Base-by-base conservation (phyloP, 2,888 invertebrate species). In the Corythucha ciliata region DNA sequence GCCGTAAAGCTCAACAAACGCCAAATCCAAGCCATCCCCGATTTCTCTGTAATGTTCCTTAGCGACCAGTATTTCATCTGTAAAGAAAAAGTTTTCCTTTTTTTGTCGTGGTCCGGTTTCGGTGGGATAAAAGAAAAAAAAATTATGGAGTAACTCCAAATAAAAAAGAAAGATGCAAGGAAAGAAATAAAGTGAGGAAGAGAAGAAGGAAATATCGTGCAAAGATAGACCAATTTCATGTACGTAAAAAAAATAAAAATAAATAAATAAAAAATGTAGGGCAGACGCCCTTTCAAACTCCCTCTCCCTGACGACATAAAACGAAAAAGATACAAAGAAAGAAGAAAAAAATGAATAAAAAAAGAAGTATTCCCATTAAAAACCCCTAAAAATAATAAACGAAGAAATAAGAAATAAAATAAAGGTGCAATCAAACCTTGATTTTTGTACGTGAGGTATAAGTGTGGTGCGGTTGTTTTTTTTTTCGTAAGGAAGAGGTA, bases 1-100 rank as follows among this genome's bases (percentile, higher is more conserved):
- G 65, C 75, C 76, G 66, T 77, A 76, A 66, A 79, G 70, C 67
- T 79, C 78, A 75, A 93, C 91, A 79, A 97, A 96, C 69, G 97
- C 97, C 70, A 89, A 88, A 76, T 98, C 97, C 80, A 98, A 80
- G 74, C 97, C 97, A 81, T 97, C 97, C 79, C 94, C 94, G 78
- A 98, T 96, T 76, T 89, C 86, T 82, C 96, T 97, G 92, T 94
- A 97, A 73, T 93, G 92, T 78, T 97, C 96, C 81, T 97, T 98
- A 74, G 90, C 90, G 72, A 86, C 82, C 68, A 91, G 88, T 70
- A 91, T 82, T 72, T 91, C 90, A 81, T 91, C 91, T 91, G 80
- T 63, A 75, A 74, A 52, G 52, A 48, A 33, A 58, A 24, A 40
- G n/a, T n/a, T n/a, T n/a, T n/a, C n/a, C n/a, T n/a, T n/a, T n/a